Evolutionary conservation across 2,113 vertebrate species (phyloP), one percentile per base, ranked within the genome.

Genomic region (Mola mola): DNA sequence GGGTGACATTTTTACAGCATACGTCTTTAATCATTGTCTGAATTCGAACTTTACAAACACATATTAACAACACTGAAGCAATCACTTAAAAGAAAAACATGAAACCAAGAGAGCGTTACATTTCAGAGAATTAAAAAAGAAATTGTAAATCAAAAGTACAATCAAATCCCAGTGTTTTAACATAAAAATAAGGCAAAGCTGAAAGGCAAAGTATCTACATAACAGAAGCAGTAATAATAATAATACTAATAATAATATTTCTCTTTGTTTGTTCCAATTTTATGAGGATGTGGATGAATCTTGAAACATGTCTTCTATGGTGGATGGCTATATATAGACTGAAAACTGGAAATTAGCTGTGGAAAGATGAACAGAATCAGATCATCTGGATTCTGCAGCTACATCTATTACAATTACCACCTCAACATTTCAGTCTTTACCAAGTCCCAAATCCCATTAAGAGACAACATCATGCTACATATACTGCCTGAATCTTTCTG

Each of bases 171-270:
- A 71, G 49, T 66, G 40, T 58, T 60, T 75, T 37, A 13, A 85
- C 78, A 85, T 34, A 60, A 76, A 80, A 84, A 88, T 75, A 88
- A 90, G 84, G 84, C 88, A 70, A 87, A 82, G 63, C 78, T 65
- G 31, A 74, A 82, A 85, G 58, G 70, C 79, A 86, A 66, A 75
- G 21, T 72, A 85, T 83, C 78, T 75, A 88, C 63, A 86, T 34
- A 61, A 70, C 63, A 64, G 62, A 81, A 71, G 26, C 37, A 83
- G 83, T 66, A 71, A 71, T 48, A 61, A 51, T 21, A 60, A 75
- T 73, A 70, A 78, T 49, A 47, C 29, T 66, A 36, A 15, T 38
- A 58, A 13, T 70, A 21, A 29, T 78, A 44, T 62, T 63, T 70
- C 63, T 43, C 11, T 75, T 41, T 50, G 60, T 66, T 66, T 72